Evolutionary conservation across 2,888 invertebrate species (phyloP), one percentile per base, ranked within the genome.

Genomic region (Drosophila pseudotakahashii): DNA sequence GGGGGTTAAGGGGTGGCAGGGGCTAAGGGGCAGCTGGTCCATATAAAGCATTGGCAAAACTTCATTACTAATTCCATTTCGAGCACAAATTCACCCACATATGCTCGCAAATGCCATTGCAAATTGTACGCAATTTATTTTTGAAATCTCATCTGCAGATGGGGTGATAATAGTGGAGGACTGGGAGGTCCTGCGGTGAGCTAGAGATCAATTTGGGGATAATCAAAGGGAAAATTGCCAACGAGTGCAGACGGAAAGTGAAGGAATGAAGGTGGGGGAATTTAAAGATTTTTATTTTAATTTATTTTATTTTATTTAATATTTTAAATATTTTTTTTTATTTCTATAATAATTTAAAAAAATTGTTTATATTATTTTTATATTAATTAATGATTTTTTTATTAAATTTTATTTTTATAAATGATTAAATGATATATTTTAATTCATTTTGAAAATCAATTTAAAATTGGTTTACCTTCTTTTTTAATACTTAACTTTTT

Each of bases 61-160:
- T 74, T 86, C 72, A 77, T 77, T 77, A 75, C 53, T 63, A 63
- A 81, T 87, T 75, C 68, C 48, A 57, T 70, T 75, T 76, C 62
- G 71, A 68, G 51, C 61, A 50, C 63, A 32, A 19, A 37, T 32
- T 59, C 39, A 48, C 39, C 45, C 79, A 59, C 62, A 64, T 44
- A 53, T 57, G 48, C 50, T 44, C 48, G 26, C 32, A 26, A 41
- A 42, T 16, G 30, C 42, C 26, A 51, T 32, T 61, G 61, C 10
- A 62, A 63, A 47, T 47, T 66, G 48, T 50, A 41, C 44, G 64
- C 70, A 66, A 66, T 66, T 66, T 66, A 45, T 70, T 45, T 64
- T 69, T 69, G 14, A 51, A 69, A 64, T 66, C 70, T 45, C 64
- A 39, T 45, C 64, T 34, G 39, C n/a, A 10, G 39, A 23, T 6